A percentile compares a stretch with the other conserved stretches of the same genome.
phyloP scores from a whole-genome alignment of 1,140 invertebrate species.

The Bombus superbus region DNA sequence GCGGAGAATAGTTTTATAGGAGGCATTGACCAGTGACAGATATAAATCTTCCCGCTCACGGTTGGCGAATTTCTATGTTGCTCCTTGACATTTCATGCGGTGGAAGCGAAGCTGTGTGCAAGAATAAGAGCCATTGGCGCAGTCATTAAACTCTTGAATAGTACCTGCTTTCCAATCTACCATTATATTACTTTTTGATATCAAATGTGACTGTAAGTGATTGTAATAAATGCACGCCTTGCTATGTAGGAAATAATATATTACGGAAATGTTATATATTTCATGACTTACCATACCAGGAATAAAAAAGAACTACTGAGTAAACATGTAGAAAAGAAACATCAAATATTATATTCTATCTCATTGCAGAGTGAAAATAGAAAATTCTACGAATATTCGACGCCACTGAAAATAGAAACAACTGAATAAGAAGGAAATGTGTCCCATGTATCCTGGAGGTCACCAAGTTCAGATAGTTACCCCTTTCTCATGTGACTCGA shows the following conservation, averaged over 20 bases:
- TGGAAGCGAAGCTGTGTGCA: too few species aligned
- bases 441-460: neutral
- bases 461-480: constrained; percentile 3
- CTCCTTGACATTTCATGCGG: neutral
- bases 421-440: neutral
- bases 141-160: neutral
- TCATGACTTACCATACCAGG: too few species aligned
- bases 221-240: too few species aligned
- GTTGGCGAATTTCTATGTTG: constrained; percentile 16
- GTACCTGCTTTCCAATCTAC: neutral
- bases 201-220: neutral
- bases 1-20: neutral
- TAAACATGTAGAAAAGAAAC: too few species aligned
- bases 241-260: neutral
- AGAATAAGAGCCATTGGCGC: too few species aligned
- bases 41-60: constrained; percentile 8
- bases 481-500: constrained; percentile 13
- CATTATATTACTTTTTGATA: neutral
- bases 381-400: neutral
- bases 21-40: neutral
- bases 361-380: neutral
- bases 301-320: neutral
- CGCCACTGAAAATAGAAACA: neutral
- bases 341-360: too few species aligned
- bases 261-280: neutral